Base-by-base conservation (phyloP, 1,140 invertebrate species). In the Lepidostoma basale region DNA sequence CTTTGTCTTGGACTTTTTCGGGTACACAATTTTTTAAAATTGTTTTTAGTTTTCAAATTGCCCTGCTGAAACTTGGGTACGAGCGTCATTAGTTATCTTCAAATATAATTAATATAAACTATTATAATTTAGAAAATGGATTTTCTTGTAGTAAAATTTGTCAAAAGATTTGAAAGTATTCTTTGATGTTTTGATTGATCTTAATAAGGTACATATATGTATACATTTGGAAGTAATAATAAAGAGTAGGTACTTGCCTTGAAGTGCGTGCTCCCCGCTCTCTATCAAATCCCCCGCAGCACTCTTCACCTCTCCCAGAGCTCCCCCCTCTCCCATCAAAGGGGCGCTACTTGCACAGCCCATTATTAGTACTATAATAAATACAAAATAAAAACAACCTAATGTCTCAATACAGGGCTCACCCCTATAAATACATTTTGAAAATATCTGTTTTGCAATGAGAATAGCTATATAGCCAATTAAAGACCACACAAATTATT, bases 291-390 rank as follows among this genome's bases (percentile, higher is more conserved):
- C 59, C n/a, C 68, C 64, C 6, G 71, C 64, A 9, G 60, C 67
- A n/a, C 44, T 63, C 33, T 73, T 73, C 10, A 73, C 59, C 26
- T 73, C 71, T 2, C 71, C 71, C 22, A 73, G 62, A 26, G 71
- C 36, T 14, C 71, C 71, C 16, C 67, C 67, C 44, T 73, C 71
- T 14, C 71, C 71, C 67, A 69, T 73, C 14, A 73, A 64, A 42
- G 71, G 71, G n/a, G 71, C 71, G 56, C 71, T 73, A 39, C 71
- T 73, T 5, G 71, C 71, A 64, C 71, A 73, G 1, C 71, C 71
- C 71, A 73, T 73, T 14, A 1, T 65, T 33, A n/a, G n/a, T n/a
- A n/a, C n/a, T n/a, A 22, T 49, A 22, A 5, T 16, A n/a, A 4
- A 22, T 42, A 14, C 33, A 36, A 16, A 22, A 16, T 16, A 4